Conservation (phyloP, 2,888 invertebrate genomes). For the Euproctis similis region DNA sequence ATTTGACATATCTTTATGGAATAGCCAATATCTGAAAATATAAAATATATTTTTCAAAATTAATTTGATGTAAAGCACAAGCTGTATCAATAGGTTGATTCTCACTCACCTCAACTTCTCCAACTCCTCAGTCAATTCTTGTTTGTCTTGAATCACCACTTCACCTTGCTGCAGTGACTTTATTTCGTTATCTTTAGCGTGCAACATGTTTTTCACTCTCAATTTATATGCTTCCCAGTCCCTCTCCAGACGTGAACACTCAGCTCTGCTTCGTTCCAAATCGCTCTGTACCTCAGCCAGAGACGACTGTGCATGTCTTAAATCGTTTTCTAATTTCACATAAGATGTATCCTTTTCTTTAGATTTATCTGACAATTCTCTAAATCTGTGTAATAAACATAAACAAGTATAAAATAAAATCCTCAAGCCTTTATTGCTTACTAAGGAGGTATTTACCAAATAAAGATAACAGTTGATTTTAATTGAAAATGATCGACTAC, state of each 20-base stretch:
- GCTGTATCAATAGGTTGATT: neutral
- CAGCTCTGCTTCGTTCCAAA: slow-evolving; percentile 41
- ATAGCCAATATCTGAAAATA: no score
- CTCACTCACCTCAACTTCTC: slow-evolving; percentile 47
- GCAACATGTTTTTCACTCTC: slow-evolving; percentile 60
- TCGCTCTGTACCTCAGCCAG: slow-evolving; percentile 42
- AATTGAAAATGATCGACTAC: no score
- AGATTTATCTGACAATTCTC: slow-evolving; percentile 30
- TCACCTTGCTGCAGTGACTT: slow-evolving; percentile 45
- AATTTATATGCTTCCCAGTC: slow-evolving; percentile 66
- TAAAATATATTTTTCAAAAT: no score
- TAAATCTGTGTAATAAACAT: slow-evolving; percentile 43
- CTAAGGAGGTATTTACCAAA: no score
- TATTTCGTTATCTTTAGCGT: slow-evolving; percentile 55
- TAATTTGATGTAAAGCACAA: no score
- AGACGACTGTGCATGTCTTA: slow-evolving; percentile 49
- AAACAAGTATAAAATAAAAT: no score
- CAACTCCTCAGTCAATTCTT: slow-evolving; percentile 46
- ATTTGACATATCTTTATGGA: no score
- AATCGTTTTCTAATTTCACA: slow-evolving; percentile 48
- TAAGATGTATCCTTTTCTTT: slow-evolving; percentile 30
- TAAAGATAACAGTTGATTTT: no score
- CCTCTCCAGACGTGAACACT: slow-evolving; percentile 50
- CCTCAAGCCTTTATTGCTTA: no score
- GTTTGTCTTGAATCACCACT: slow-evolving; percentile 45